These are phyloP conservation scores for Aspidoscelis tigris DNA, from an alignment of 2,113 vertebrate species.

Conservation along the genomic window DNA sequence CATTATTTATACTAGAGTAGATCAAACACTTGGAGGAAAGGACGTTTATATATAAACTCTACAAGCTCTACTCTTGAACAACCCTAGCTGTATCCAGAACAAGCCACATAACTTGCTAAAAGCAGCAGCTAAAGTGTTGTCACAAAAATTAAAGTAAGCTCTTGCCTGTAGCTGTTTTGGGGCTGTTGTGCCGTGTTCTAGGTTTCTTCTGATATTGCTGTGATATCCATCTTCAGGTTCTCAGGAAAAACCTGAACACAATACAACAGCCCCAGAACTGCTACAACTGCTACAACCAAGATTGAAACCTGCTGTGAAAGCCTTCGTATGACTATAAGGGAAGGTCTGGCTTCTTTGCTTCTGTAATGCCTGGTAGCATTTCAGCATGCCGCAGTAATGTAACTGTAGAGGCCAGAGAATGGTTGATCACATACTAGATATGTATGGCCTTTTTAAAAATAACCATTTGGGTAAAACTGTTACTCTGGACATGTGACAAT, in stretches of 20 bases:
- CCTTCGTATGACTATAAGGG: not conserved
- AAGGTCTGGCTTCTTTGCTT: not conserved
- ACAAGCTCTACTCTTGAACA: not conserved
- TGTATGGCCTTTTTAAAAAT: not conserved
- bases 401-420: not conserved
- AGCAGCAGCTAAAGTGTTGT: not conserved
- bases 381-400: not conserved
- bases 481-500: conserved; percentile 3
- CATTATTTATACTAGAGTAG: not conserved
- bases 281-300: too few species aligned
- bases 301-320: too few species aligned
- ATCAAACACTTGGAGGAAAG: not conserved
- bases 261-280: too few species aligned
- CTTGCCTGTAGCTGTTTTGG: too few species aligned
- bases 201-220: too few species aligned
- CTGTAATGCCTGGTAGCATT: too few species aligned
- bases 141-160: too few species aligned
- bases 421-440: not conserved
- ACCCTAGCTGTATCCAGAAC: not conserved
- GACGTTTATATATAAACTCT: not conserved
- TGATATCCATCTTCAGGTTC: too few species aligned
- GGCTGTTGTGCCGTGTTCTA: too few species aligned
- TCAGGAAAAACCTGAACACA: too few species aligned
- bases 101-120: not conserved
- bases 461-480: conserved; percentile 7